A percentile compares a stretch with the other conserved stretches of the same genome.
Evolutionary conservation across 1,140 invertebrate genomes (phyloP).

Genomic region (Arion vulgaris): DNA sequence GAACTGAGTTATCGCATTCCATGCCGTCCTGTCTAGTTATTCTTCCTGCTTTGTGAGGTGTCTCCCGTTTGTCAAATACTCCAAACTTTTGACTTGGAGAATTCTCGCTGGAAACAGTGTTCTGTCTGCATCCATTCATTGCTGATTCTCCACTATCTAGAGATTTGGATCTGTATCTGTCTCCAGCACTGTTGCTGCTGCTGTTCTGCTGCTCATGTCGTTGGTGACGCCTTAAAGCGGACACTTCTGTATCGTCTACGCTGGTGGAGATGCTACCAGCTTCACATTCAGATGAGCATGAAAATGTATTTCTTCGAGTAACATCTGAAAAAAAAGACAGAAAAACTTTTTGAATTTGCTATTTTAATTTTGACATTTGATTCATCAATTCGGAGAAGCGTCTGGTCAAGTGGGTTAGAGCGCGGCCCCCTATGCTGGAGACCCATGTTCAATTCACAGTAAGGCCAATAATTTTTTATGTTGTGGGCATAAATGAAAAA

Average conservation of each 20-base stretch:
- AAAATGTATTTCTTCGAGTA: neutral
- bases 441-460: no score
- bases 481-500: no score
- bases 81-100: slow-evolving; percentile 25
- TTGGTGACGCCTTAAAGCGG: neutral
- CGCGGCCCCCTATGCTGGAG: no score
- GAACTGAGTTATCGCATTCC: neutral
- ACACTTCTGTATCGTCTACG: neutral
- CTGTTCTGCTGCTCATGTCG: neutral
- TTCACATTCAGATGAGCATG: neutral
- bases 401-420: no score
- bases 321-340: neutral
- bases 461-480: no score
- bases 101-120: neutral
- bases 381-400: no score
- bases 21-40: neutral
- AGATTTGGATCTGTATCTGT: neutral
- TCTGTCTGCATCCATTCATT: neutral
- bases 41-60: neutral
- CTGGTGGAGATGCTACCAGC: neutral
- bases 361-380: no score
- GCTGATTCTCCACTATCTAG: neutral
- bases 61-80: neutral
- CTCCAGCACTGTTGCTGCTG: neutral
- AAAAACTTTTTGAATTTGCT: no score